These are phyloP conservation scores for Melitaea athalia DNA, from an alignment of 2,888 invertebrate species.

Conservation along the genomic window DNA sequence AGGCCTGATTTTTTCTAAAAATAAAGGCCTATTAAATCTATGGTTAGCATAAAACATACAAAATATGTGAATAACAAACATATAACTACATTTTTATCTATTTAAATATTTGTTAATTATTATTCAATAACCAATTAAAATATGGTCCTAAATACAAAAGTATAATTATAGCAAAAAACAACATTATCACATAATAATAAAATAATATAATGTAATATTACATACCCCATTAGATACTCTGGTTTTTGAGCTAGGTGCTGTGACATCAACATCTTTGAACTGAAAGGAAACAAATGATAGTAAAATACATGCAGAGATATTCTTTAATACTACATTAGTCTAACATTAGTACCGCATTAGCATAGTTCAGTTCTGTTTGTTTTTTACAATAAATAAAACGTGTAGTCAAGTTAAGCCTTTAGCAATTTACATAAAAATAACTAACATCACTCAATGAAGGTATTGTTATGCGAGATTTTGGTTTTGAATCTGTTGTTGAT, in stretches of 20 bases:
- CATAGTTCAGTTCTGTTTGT: no score
- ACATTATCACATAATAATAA: neutral
- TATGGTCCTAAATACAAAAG: no score
- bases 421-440: slow-evolving; percentile 25
- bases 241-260: slow-evolving; percentile 64
- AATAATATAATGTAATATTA: slow-evolving; percentile 23
- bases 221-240: slow-evolving; percentile 78
- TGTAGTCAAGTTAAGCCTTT: no score
- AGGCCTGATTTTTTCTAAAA: slow-evolving; percentile 85
- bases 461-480: slow-evolving; percentile 85
- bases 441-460: slow-evolving; percentile 86
- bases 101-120: no score
- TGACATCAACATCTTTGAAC: slow-evolving; percentile 83
- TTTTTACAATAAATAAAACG: slow-evolving; percentile 5
- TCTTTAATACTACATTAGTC: no score
- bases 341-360: no score
- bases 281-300: slow-evolving; percentile 52
- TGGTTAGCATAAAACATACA: no score
- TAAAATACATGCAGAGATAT: no score
- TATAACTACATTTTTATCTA: no score
- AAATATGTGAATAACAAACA: neutral
- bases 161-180: neutral
- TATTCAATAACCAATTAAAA: neutral
- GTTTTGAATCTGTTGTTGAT: slow-evolving; percentile 56
- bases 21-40: neutral